Conservation (phyloP, 1,140 invertebrate genomes). For the Caerostris extrusa region DNA sequence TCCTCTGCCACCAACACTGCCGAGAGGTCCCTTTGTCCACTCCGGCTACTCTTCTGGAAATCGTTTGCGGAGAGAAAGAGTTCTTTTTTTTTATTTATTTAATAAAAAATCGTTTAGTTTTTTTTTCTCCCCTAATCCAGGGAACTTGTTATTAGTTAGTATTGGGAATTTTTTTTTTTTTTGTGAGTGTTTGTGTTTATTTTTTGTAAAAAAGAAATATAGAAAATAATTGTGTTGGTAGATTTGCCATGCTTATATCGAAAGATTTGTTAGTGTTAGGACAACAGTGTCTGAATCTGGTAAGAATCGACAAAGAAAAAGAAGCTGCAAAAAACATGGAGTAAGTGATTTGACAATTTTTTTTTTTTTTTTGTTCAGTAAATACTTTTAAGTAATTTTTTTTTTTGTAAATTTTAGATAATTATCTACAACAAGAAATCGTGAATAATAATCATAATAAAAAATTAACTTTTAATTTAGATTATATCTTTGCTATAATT, state of each 20-base stretch:
- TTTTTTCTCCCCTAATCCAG: neutral
- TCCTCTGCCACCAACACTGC: neutral
- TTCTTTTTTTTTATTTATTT: neutral
- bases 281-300: constrained; percentile 64
- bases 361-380: neutral
- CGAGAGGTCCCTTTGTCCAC: neutral
- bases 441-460: no score
- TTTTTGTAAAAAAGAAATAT: neutral
- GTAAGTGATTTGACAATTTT: constrained; percentile 58
- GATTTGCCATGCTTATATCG: constrained; percentile 57
- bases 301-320: neutral
- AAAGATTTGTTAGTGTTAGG: constrained; percentile 66
- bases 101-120: neutral
- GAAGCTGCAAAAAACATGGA: neutral
- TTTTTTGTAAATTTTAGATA: no score
- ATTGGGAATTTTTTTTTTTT: neutral
- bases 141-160: neutral
- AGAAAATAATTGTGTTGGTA: neutral
- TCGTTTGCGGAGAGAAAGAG: neutral
- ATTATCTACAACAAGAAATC: no score
- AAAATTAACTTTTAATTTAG: no score
- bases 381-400: no score
- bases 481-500: no score
- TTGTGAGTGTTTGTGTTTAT: neutral
- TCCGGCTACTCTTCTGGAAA: neutral